Percentiles rank a stretch among this genome's conserved stretches.
Evolutionary conservation across 2,797 vertebrate species (phyloP).

Genomic region (Pseudocheirus occidentalis): DNA sequence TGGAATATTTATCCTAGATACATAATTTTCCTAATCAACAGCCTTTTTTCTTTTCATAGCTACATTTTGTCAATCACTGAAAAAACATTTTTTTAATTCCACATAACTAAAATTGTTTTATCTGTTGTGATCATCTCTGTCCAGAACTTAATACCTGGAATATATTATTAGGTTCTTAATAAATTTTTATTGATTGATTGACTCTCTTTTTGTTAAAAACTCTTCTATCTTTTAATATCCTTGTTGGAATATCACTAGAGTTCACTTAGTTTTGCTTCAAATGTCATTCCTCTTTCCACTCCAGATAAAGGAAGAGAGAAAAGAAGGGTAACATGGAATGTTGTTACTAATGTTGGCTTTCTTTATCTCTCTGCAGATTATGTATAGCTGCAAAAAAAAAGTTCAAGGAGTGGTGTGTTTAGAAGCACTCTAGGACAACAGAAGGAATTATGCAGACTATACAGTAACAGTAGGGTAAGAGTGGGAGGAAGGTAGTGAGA

Average conservation of each 20-base stretch:
- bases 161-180: not conserved
- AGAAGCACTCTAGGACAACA: not conserved
- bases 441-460: not conserved
- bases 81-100: not conserved
- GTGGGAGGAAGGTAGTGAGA: not conserved
- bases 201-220: not conserved
- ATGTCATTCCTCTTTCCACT: not conserved
- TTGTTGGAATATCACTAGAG: not conserved
- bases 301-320: not conserved
- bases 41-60: not conserved
- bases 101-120: not conserved
- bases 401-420: not conserved
- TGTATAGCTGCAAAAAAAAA: not conserved
- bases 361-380: not conserved
- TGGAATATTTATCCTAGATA: not conserved
- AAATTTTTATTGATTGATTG: not conserved
- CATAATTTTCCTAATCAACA: not conserved
- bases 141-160: not conserved
- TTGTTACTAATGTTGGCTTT: not conserved
- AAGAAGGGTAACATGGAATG: not conserved
- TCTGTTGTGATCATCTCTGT: not conserved
- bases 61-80: not conserved
- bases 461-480: not conserved
- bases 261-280: not conserved
- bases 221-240: not conserved